These are phyloP conservation scores for Apamea epomidion DNA, from an alignment of 2,888 invertebrate species.

Conservation along the genomic window DNA sequence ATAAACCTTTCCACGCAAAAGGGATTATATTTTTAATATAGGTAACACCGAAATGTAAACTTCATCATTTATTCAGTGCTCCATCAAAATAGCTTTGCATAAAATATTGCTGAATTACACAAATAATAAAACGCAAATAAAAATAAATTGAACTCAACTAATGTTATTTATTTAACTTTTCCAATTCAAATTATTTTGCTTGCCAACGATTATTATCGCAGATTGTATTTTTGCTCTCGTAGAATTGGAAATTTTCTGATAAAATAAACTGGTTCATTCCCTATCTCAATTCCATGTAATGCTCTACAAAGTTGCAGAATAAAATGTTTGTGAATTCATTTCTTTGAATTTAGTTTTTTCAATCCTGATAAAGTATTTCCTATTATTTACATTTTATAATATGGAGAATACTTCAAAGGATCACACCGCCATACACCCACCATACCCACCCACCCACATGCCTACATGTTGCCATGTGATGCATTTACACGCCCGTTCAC, in stretches of 20 bases:
- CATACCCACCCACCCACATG: too few species aligned
- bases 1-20: not conserved
- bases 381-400: not conserved
- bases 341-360: conserved; percentile 7
- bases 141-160: conserved; percentile 57
- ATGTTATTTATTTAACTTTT: conserved; percentile 62
- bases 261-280: conserved; percentile 38
- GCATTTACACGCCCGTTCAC: not conserved
- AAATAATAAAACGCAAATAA: conserved; percentile 49
- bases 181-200: conserved; percentile 62
- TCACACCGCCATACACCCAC: too few species aligned
- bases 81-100: conserved; percentile 45
- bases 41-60: conserved; percentile 3
- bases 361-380: not conserved
- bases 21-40: not conserved
- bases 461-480: not conserved
- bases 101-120: conserved; percentile 47
- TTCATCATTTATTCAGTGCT: conserved; percentile 33
- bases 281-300: conserved; percentile 41
- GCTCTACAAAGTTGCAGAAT: conserved; percentile 20
- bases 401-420: not conserved
- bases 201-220: conserved; percentile 60
- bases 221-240: conserved; percentile 55
- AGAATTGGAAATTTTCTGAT: conserved; percentile 55
- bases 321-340: conserved; percentile 36